These are phyloP conservation scores for Elymnias hypermnestra DNA, from an alignment of 1,140 invertebrate genomes.

Conservation along the genomic window DNA sequence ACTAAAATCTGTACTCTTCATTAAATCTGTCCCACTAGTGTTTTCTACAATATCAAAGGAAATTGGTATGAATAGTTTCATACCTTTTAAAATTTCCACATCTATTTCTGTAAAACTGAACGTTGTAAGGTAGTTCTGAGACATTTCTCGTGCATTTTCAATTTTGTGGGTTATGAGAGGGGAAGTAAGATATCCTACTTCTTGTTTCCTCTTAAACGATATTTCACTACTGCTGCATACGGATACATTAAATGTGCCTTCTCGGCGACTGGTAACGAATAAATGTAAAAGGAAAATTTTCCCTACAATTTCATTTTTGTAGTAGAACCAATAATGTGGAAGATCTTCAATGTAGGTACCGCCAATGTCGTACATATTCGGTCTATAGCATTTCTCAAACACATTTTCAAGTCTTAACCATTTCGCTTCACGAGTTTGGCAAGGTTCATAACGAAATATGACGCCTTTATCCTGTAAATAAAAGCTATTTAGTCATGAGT, in stretches of 20 bases:
- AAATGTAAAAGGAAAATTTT: slow-evolving; percentile 49
- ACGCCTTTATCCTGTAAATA: slow-evolving; percentile 34
- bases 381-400: slow-evolving; percentile 50
- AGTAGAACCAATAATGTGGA: slow-evolving; percentile 52
- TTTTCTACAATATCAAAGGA: slow-evolving; percentile 20
- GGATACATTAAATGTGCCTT: slow-evolving; percentile 31
- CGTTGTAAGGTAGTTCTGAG: slow-evolving; percentile 45
- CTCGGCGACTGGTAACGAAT: slow-evolving; percentile 39
- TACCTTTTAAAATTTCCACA: slow-evolving; percentile 46
- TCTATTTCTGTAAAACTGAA: slow-evolving; percentile 49
- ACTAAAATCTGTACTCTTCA: slow-evolving; percentile 40
- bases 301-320: slow-evolving; percentile 43
- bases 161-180: slow-evolving; percentile 33
- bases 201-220: slow-evolving; percentile 35
- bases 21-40: background rate
- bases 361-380: slow-evolving; percentile 60
- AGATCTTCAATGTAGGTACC: slow-evolving; percentile 48
- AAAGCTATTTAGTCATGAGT: background rate
- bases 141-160: slow-evolving; percentile 26
- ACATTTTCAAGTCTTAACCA: slow-evolving; percentile 53
- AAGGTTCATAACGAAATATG: slow-evolving; percentile 32
- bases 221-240: slow-evolving; percentile 36
- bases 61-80: slow-evolving; percentile 44
- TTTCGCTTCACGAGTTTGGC: slow-evolving; percentile 43
- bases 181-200: slow-evolving; percentile 29